A percentile compares a stretch with the other conserved stretches of the same genome.
phyloP scores from a whole-genome alignment of 1,140 invertebrate genomes.

The Drosophila auraria region DNA sequence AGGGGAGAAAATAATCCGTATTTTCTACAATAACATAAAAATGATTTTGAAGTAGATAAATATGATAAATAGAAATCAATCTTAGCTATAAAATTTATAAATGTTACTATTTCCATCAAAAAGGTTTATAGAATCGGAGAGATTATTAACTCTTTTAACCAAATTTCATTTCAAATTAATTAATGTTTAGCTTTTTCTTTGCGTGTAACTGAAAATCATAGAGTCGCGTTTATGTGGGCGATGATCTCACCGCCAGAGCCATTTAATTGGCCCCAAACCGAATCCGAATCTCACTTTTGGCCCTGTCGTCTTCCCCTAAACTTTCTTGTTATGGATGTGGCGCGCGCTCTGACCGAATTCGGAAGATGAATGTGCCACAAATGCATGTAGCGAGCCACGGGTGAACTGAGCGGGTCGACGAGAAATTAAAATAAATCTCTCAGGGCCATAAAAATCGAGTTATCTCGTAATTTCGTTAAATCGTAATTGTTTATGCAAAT shows the following conservation, averaged over 20 bases:
- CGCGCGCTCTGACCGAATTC: constrained; percentile 73
- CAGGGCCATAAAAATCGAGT: constrained; percentile 41
- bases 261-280: constrained; percentile 71
- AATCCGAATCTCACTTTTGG: constrained; percentile 51
- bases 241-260: constrained; percentile 71
- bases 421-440: constrained; percentile 51
- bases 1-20: no score
- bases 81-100: background rate
- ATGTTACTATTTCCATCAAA: background rate
- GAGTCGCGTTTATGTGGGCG: constrained; percentile 65
- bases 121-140: background rate
- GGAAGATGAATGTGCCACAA: constrained; percentile 78
- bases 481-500: constrained; percentile 57
- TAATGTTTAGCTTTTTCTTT: background rate
- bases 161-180: background rate
- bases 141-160: background rate
- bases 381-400: constrained; percentile 30
- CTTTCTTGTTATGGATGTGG: constrained; percentile 52
- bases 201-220: constrained; percentile 31
- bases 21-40: background rate
- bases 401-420: constrained; percentile 6
- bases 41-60: background rate
- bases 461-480: constrained; percentile 53
- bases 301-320: constrained; percentile 29
- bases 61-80: background rate